Conservation (phyloP, 2,797 vertebrate genomes). For the Sylvilagus floridanus region DNA sequence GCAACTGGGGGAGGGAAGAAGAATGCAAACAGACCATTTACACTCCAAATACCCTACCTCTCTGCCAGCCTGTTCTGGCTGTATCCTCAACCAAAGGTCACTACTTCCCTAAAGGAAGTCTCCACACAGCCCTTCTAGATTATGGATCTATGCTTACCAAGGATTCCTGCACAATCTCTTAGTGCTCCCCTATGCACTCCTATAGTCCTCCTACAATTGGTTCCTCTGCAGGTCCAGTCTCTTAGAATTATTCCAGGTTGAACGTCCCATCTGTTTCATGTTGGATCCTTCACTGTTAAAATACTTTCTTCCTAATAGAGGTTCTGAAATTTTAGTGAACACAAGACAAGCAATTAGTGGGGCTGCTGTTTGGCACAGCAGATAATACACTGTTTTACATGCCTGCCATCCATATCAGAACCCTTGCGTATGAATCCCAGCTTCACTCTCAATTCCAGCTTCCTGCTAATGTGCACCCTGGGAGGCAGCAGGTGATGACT, state of each 20-base stretch:
- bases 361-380: background rate
- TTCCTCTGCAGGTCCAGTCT: background rate
- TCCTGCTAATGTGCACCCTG: no score
- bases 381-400: no score
- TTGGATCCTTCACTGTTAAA: background rate
- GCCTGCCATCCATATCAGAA: no score
- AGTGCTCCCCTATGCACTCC: background rate
- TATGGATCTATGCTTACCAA: background rate
- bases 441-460: no score
- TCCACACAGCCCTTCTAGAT: fast-evolving
- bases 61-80: no score
- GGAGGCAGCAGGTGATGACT: no score
- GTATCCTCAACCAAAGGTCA: fast-evolving
- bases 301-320: background rate
- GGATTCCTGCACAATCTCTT: background rate
- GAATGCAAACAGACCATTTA: background rate
- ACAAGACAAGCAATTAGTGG: background rate
- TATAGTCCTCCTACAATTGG: background rate
- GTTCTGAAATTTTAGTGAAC: background rate
- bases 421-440: no score
- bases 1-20: background rate
- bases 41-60: no score
- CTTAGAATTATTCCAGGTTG: no score
- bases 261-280: background rate
- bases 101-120: no score